These are phyloP conservation scores for Chymomyza costata DNA, from an alignment of 1,140 invertebrate genomes.

Conservation along the genomic window DNA sequence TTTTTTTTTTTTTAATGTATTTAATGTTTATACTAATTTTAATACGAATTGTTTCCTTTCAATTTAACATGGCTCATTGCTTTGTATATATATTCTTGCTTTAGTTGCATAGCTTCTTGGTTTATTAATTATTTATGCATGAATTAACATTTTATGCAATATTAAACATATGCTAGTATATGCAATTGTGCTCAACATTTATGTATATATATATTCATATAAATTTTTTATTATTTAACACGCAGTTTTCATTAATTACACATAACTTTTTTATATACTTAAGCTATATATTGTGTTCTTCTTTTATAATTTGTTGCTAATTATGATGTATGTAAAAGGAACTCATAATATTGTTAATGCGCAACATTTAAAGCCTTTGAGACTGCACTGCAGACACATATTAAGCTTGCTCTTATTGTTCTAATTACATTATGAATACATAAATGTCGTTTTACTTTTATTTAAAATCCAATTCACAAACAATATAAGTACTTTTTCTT, in stretches of 20 bases:
- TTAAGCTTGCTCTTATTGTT: conserved; percentile 56
- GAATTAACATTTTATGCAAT: conserved; percentile 36
- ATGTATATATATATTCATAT: conserved; percentile 41
- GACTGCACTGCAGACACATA: conserved; percentile 34
- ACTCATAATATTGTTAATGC: conserved; percentile 65
- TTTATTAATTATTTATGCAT: conserved; percentile 24
- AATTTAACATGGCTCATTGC: neutral
- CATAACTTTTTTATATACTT: conserved; percentile 31
- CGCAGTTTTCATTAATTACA: conserved; percentile 11
- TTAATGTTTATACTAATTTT: too few species aligned
- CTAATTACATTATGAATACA: conserved; percentile 13
- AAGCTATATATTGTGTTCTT: conserved; percentile 8
- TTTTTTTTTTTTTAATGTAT: too few species aligned
- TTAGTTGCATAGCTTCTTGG: neutral
- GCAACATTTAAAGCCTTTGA: conserved; percentile 68
- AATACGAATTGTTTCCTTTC: too few species aligned
- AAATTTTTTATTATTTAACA: conserved; percentile 23
- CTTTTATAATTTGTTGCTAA: conserved; percentile 40
- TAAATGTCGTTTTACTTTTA: conserved; percentile 21
- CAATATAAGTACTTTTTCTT: too few species aligned
- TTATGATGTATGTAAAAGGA: conserved; percentile 49
- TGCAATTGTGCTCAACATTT: conserved; percentile 66
- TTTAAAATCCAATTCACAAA: conserved; percentile 37
- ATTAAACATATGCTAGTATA: conserved; percentile 47
- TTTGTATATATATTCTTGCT: conserved; percentile 1